Evolutionary conservation across 1,140 invertebrate genomes (phyloP).

Genomic region (Palaemon carinicauda): DNA sequence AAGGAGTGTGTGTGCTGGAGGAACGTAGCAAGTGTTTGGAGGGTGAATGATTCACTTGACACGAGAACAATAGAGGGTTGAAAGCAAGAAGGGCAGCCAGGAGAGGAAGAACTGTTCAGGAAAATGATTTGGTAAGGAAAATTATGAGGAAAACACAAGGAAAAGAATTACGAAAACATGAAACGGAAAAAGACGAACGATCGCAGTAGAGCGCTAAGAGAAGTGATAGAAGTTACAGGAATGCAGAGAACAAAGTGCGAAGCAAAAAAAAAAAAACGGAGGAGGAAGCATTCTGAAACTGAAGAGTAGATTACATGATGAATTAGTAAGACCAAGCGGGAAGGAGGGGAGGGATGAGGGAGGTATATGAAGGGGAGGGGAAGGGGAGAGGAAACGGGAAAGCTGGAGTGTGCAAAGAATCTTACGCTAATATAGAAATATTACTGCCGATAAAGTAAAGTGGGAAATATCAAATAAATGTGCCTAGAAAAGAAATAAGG

Average conservation of each 20-base stretch:
- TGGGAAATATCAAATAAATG: not conserved
- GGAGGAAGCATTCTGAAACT: no score
- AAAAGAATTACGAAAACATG: no score
- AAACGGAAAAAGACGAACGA: no score
- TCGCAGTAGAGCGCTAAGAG: no score
- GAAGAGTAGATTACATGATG: no score
- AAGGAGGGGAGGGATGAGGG: no score
- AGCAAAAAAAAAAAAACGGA: not conserved
- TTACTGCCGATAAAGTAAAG: not conserved
- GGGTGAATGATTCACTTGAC: not conserved
- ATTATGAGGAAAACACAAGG: no score
- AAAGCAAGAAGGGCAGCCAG: not conserved
- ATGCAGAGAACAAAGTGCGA: not conserved
- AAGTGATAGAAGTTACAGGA: no score
- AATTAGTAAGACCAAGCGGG: not conserved
- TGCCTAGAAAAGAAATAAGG: no score
- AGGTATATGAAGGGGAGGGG: not conserved
- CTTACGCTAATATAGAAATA: no score
- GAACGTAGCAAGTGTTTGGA: not conserved
- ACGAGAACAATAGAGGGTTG: not conserved
- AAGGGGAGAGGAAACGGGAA: not conserved
- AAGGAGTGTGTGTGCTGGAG: not conserved
- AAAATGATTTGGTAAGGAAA: no score
- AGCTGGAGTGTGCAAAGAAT: no score
- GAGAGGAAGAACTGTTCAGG: not conserved